phyloP scores from a whole-genome alignment of 2,113 vertebrate species.

The Butorides virescens region DNA sequence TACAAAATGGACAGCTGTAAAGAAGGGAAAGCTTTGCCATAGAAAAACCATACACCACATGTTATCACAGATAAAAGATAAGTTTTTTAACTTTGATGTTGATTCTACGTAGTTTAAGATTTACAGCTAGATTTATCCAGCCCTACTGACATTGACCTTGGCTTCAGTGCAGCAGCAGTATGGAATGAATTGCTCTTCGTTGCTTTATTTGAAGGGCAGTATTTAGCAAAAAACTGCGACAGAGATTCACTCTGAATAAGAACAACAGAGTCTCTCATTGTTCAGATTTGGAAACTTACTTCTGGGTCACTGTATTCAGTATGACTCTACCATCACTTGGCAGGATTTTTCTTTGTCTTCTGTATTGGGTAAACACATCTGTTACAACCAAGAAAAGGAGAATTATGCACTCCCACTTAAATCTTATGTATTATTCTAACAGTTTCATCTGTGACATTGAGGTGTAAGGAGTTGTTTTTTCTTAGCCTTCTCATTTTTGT shows the following conservation, averaged over 20 bases:
- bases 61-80: background rate
- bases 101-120: background rate
- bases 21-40: background rate
- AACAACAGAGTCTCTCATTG: background rate
- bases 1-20: background rate
- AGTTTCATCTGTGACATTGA: background rate
- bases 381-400: conserved; percentile 15
- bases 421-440: background rate
- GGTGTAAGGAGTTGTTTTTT: background rate
- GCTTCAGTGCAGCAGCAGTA: background rate
- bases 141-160: background rate
- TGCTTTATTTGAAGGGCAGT: background rate
- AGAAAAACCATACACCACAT: background rate
- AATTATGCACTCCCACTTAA: conserved; percentile 6
- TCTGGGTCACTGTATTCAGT: background rate
- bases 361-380: conserved; percentile 31
- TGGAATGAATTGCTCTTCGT: background rate
- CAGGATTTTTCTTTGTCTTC: conserved; percentile 23
- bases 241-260: background rate
- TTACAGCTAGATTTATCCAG: background rate
- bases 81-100: background rate
- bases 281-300: background rate
- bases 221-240: background rate
- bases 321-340: background rate
- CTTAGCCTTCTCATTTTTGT: background rate